A percentile compares a stretch with the other conserved stretches of the same genome.
Conservation (phyloP, 2,888 invertebrate genomes). For the Cantharis flavilabris region DNA sequence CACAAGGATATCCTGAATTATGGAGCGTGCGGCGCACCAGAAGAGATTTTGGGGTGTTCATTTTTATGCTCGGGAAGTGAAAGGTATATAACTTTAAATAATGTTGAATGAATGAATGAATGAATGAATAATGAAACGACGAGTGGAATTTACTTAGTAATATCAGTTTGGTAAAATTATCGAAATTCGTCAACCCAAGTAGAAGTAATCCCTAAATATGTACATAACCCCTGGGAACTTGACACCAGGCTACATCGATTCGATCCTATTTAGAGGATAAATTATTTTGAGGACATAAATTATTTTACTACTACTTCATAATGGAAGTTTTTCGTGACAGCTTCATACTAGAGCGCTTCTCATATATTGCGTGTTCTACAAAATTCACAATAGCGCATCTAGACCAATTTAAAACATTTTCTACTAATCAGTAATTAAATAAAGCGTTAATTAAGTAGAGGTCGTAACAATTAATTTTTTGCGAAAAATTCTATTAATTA, state of each 20-base stretch:
- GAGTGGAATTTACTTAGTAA: neutral
- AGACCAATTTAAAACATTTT: neutral
- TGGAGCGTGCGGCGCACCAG: neutral
- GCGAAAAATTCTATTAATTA: neutral
- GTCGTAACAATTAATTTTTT: slow-evolving; percentile 13
- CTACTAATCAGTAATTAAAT: neutral
- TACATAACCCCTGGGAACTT: neutral
- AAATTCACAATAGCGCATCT: neutral
- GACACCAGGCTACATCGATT: neutral
- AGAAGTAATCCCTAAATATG: neutral
- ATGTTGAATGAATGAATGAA: neutral
- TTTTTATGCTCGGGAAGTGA: neutral
- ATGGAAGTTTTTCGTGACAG: neutral
- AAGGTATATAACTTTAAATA: neutral
- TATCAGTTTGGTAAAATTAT: neutral
- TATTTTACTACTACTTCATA: neutral
- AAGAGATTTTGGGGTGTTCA: neutral
- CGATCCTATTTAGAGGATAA: neutral
- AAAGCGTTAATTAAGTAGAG: slow-evolving; percentile 6
- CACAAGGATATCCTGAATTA: neutral
- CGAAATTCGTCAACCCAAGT: neutral
- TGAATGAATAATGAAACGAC: neutral
- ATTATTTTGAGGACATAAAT: neutral
- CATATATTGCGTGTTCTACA: neutral
- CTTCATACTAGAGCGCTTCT: neutral